phyloP scores from a whole-genome alignment of 2,797 vertebrate genomes.

The Acrossocheilus wenchowensis region DNA sequence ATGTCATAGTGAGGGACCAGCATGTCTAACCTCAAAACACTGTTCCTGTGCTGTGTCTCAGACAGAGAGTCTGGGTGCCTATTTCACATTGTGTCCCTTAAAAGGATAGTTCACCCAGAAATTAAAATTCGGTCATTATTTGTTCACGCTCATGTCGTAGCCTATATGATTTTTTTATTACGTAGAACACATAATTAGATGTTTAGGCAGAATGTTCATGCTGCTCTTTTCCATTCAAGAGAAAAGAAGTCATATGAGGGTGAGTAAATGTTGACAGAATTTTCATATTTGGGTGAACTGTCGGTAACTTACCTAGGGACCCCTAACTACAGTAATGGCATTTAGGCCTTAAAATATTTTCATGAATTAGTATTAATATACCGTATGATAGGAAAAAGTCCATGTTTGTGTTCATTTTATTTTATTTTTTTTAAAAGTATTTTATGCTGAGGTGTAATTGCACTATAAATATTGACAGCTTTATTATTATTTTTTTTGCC shows the following conservation, averaged over 20 bases:
- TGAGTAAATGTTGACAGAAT: background rate
- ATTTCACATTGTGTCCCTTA: conserved; percentile 34
- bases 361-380: conserved; percentile 7
- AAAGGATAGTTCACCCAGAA: conserved; percentile 3
- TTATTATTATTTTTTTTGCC: background rate
- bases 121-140: background rate
- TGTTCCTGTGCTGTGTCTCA: conserved; percentile 36
- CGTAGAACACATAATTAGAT: background rate
- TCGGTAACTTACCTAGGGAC: background rate
- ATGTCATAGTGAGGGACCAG: conserved; percentile 57
- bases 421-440: conserved; percentile 8
- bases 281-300: background rate
- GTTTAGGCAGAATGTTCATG: background rate
- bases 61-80: conserved; percentile 38
- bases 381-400: background rate
- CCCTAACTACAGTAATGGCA: background rate
- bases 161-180: background rate
- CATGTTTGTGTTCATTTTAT: background rate
- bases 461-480: conserved; percentile 56
- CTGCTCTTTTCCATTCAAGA: background rate
- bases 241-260: background rate
- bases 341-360: conserved; percentile 35
- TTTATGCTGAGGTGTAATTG: conserved; percentile 43
- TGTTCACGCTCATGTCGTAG: background rate
- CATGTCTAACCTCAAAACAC: conserved; percentile 52